Conservation (phyloP, 1,140 invertebrate genomes). For the Teleopsis dalmanni region DNA sequence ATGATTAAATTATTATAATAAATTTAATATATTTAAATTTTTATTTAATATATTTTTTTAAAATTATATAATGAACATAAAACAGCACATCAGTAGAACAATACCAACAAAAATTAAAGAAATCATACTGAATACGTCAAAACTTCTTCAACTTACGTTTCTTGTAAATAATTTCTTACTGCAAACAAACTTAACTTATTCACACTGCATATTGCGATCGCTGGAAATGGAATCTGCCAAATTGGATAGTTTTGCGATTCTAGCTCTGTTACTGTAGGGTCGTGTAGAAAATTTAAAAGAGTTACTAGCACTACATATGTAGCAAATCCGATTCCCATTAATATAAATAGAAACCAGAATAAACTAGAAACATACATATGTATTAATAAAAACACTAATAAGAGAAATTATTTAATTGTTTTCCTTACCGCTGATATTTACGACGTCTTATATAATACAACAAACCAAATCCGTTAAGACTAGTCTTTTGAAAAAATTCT, state of each 20-base stretch:
- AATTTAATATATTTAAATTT: too few species aligned
- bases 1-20: too few species aligned
- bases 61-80: too few species aligned
- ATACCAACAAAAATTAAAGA: too few species aligned
- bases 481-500: slow-evolving; percentile 14
- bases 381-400: neutral
- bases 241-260: neutral
- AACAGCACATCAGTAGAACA: too few species aligned
- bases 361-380: neutral
- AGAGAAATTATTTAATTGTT: neutral
- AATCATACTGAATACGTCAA: too few species aligned
- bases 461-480: slow-evolving; percentile 10
- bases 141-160: slow-evolving; percentile 10
- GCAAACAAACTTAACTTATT: slow-evolving; percentile 3
- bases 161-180: neutral
- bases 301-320: neutral
- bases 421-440: slow-evolving; percentile 11
- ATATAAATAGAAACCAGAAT: slow-evolving; percentile 8
- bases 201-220: slow-evolving; percentile 6
- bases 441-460: slow-evolving; percentile 6
- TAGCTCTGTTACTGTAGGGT: slow-evolving; percentile 5
- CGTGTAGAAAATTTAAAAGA: neutral
- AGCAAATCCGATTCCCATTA: slow-evolving; percentile 5
- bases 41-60: too few species aligned
- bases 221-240: slow-evolving; percentile 7